Evolutionary conservation across 1,140 invertebrate species (phyloP), one percentile per base, ranked within the genome.

Genomic region (Lysiphlebus fabarum): DNA sequence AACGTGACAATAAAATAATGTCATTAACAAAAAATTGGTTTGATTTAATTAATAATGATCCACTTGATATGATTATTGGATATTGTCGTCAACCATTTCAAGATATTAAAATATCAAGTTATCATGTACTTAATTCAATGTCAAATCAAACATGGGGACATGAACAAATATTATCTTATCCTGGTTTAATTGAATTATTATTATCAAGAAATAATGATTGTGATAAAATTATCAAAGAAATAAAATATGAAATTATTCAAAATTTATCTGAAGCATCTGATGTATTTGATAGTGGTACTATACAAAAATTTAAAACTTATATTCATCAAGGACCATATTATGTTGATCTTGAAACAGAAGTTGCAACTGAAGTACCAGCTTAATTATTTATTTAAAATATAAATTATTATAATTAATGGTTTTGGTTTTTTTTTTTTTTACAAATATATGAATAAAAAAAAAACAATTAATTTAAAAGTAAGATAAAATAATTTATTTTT

Each of bases 171-270:
- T 81, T 79, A 58, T 72, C 74, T 63, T 68, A 75, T 57, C 78
- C 85, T 43, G 88, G 90, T 36, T 82, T 93, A 40, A 67, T 87
- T 5, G 90, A 93, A 72, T 92, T 87, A 71, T 71, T 93, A 4
- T 69, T 93, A 4, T 86, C 93, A 67, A 77, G 90, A 36, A 81
- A 82, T 53, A 77, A 82, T 1, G 88, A 91, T 70, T 77, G 82
- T 1, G 82, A 82, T 54, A 91, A 90, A 68, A 84, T 88, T 58
- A 86, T 85, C 26, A 90, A 88, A 70, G 86, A 90, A 67, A 71
- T 78, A 0, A 93, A 93, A 70, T 93, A 84, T 76, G 82, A 85
- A 60, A 81, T 93, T 14, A 81, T 93, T 7, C 81, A 82, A 64
- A 77, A 79, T 48, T 71, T 94, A 34, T 78, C 84, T 1, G 76